Evolutionary conservation across 2,888 invertebrate genomes (phyloP), one percentile per base, ranked within the genome.

Genomic region (Diplolepis rosae): DNA sequence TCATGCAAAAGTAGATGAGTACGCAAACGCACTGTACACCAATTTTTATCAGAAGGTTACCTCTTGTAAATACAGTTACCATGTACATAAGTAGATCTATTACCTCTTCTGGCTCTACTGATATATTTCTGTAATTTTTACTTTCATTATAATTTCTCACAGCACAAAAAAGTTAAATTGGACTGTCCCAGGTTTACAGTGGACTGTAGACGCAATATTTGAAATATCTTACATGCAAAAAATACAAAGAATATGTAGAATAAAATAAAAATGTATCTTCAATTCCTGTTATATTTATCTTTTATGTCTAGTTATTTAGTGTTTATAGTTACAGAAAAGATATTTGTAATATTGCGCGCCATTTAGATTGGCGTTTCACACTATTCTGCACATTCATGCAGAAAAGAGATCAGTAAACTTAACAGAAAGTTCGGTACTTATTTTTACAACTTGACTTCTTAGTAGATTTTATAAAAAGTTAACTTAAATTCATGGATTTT

Each of bases 11-110:
- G 61, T 61, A 61, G 61, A 61, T 61, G 61, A 61, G 39, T 13
- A 15, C 39, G 61, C 61, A 61, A 61, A 27, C 35, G 61, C 61
- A 61, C 61, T 61, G 32, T 61, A 61, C 24, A 61, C 39, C 24
- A n/a, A 35, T 61, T 35, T 27, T 24, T n/a, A 61, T 28, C 54
- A 54, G 15, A 35, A 24, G 61, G 61, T 22, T n/a, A 13, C n/a
- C n/a, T 35, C 27, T 39, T 39, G n/a, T 61, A 61, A 61, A 48
- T 48, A 48, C 22, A 15, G 18, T 18, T 48, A 11, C 48, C 2
- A 22, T 48, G 9, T 48, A 27, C 5, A 56, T 56, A 56, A 7
- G 13, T 56, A 35, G 56, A 56, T 9, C 15, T 39, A n/a, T 61
- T 39, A 24, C 35, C 39, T 39, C 61, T 61, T 4, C n/a, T 39